Evolutionary conservation across 2,888 invertebrate species (phyloP).

Genomic region (Odontomyia ornata): DNA sequence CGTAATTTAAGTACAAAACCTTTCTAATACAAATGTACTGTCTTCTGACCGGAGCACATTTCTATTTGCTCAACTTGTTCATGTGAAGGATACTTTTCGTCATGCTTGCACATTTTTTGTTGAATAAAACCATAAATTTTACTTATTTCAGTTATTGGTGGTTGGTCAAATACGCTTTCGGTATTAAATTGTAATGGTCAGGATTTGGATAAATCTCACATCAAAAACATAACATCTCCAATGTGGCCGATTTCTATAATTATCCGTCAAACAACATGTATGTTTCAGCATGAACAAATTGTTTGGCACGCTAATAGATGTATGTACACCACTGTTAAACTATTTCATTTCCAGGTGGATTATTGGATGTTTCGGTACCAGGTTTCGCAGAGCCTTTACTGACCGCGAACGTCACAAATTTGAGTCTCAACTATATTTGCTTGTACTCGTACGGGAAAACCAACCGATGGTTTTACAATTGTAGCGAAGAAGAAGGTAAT

Average conservation of each 20-base stretch:
- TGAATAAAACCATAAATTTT: no score
- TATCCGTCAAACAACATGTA: slow-evolving; percentile 23
- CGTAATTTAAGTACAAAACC: no score
- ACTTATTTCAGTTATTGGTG: slow-evolving; percentile 6
- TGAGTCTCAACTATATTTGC: slow-evolving; percentile 13
- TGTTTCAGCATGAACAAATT: neutral
- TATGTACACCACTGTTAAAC: no score
- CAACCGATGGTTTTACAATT: slow-evolving; percentile 20
- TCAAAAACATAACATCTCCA: slow-evolving; percentile 18
- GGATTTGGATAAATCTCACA: slow-evolving; percentile 12
- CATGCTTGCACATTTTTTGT: no score
- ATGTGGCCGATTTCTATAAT: slow-evolving; percentile 21
- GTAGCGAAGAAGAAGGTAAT: slow-evolving; percentile 15
- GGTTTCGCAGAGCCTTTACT: slow-evolving; percentile 15
- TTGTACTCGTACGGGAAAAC: slow-evolving; percentile 16
- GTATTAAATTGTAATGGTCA: slow-evolving; percentile 12
- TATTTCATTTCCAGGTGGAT: slow-evolving; percentile 6
- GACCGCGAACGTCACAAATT: neutral
- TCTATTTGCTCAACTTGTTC: no score
- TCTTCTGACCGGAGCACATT: no score
- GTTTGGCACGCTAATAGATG: no score
- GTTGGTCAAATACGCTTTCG: slow-evolving; percentile 11
- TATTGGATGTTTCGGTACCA: neutral
- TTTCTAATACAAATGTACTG: no score
- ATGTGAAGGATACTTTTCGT: no score